Evolutionary conservation across 1,140 invertebrate species (phyloP).

Genomic region (Uloborus diversus): DNA sequence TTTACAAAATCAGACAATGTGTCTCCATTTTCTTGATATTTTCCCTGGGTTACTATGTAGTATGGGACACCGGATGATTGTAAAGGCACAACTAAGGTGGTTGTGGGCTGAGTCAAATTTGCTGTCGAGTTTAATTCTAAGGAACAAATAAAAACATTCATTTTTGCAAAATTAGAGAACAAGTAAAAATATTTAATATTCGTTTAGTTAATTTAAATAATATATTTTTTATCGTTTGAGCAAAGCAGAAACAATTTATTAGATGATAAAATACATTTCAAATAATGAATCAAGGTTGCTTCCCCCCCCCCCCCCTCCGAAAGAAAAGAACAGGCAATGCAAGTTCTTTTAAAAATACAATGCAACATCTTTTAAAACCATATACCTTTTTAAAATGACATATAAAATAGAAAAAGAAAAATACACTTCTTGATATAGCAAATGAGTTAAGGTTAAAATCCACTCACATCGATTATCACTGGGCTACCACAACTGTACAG

Average conservation of each 20-base stretch:
- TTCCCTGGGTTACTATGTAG: conserved; percentile 71
- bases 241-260: neutral
- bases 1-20: conserved; percentile 95
- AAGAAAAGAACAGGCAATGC: too few relatives aligned
- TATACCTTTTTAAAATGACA: too few relatives aligned
- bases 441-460: neutral
- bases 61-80: conserved; percentile 58
- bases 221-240: too few relatives aligned
- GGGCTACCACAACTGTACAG: too few relatives aligned
- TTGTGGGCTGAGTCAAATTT: conserved; percentile 63
- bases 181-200: neutral
- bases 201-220: too few relatives aligned
- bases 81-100: conserved; percentile 72
- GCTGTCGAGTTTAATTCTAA: conserved; percentile 19
- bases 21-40: conserved; percentile 85
- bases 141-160: neutral
- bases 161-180: neutral
- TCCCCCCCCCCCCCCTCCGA: neutral
- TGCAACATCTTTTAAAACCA: too few relatives aligned
- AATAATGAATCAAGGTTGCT: neutral
- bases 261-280: neutral
- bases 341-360: too few relatives aligned
- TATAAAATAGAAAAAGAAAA: neutral
- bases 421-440: neutral
- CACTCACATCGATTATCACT: too few relatives aligned